Evolutionary conservation across 2,113 vertebrate genomes (phyloP).

Genomic region (Sarotherodon lohbergeri): DNA sequence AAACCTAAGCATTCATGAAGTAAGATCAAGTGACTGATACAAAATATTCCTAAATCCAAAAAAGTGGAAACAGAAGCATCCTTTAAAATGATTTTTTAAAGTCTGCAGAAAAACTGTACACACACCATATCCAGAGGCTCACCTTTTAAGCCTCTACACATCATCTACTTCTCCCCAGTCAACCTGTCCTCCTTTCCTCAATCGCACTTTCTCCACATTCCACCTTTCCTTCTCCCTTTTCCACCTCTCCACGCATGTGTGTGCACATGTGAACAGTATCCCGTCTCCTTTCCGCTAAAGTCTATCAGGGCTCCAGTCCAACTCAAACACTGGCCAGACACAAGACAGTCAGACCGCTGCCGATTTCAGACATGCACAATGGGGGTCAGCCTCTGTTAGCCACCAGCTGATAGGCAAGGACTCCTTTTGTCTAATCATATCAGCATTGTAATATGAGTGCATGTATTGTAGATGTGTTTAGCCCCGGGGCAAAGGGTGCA

Average conservation of each 20-base stretch:
- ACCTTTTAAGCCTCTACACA: not conserved
- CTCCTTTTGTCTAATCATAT: not conserved
- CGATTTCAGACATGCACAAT: conserved; percentile 24
- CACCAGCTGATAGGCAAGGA: conserved; percentile 8
- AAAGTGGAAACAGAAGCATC: not conserved
- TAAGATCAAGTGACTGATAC: not conserved
- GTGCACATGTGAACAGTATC: conserved; percentile 7
- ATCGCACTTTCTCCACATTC: conserved; percentile 22
- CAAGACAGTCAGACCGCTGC: conserved; percentile 17
- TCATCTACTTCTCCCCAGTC: not conserved
- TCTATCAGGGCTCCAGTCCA: conserved; percentile 40
- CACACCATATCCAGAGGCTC: not conserved
- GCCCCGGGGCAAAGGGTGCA: not conserved
- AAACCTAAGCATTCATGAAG: not conserved
- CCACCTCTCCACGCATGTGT: not conserved
- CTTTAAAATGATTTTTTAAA: not conserved
- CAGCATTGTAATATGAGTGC: not conserved
- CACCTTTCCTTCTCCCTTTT: not conserved
- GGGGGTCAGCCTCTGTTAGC: conserved; percentile 13
- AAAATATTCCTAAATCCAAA: not conserved
- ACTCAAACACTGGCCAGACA: conserved; percentile 54
- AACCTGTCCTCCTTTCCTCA: conserved; percentile 17
- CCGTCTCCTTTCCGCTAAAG: conserved; percentile 26
- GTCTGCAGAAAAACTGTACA: not conserved
- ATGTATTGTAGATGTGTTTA: not conserved